These are phyloP conservation scores for Mola mola DNA, from an alignment of 2,113 vertebrate species.

Conservation along the genomic window DNA sequence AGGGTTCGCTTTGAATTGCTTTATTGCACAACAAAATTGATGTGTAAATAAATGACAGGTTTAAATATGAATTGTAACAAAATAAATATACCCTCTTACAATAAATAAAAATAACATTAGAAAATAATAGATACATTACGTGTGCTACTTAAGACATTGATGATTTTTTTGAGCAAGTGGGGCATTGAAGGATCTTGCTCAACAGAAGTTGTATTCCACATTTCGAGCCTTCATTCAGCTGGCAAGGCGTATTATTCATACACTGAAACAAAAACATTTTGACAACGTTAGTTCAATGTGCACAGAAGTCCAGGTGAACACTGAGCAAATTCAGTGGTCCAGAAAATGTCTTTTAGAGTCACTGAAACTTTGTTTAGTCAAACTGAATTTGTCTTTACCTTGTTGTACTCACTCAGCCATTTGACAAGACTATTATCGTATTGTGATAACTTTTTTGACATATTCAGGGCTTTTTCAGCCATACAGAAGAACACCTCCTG, in stretches of 20 bases:
- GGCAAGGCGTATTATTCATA: rapidly evolving
- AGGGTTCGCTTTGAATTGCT: too few species aligned
- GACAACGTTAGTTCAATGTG: neutral
- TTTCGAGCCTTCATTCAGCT: rapidly evolving
- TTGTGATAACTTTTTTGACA: rapidly evolving
- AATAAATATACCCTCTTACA: slow-evolving; percentile 45
- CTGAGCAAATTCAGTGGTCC: neutral
- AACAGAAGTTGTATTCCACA: rapidly evolving
- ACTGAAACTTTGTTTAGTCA: neutral
- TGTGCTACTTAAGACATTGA: neutral
- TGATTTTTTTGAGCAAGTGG: neutral
- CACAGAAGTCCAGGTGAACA: neutral
- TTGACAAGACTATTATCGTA: too few species aligned
- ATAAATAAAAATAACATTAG: slow-evolving; percentile 43
- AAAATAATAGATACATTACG: neutral
- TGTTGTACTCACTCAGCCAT: neutral
- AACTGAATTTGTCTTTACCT: neutral
- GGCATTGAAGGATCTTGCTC: rapidly evolving
- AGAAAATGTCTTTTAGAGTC: neutral
- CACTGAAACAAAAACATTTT: slow-evolving; percentile 28
- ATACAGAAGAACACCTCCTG: neutral
- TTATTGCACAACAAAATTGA: too few species aligned
- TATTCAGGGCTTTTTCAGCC: slow-evolving; percentile 13
- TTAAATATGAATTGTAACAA: too few species aligned
- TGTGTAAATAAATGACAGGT: too few species aligned